Conservation (phyloP, 2,797 vertebrate species). For the Anabas testudineus region DNA sequence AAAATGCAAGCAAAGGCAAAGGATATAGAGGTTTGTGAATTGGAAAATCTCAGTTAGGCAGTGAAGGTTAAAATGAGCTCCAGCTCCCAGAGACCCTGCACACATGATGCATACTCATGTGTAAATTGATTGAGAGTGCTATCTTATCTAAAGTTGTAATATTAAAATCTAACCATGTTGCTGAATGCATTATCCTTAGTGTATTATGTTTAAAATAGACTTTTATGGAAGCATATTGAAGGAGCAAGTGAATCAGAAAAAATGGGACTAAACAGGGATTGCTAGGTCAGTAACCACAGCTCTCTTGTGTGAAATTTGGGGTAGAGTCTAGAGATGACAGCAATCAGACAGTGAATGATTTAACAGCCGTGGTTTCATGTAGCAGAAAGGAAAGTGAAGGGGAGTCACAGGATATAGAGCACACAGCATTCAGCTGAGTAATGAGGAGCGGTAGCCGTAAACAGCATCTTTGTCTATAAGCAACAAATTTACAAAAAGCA, state of each 20-base stretch:
- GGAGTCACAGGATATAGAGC: conserved; percentile 13
- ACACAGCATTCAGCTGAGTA: conserved; percentile 16
- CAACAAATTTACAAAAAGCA: conserved; percentile 13
- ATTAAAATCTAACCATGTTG: not conserved
- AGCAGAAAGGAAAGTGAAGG: conserved; percentile 30
- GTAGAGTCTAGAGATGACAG: conserved; percentile 38
- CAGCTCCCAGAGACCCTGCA: no score
- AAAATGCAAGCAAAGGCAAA: no score
- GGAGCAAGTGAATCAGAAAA: conserved; percentile 27
- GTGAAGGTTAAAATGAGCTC: no score
- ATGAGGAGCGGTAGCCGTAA: conserved; percentile 4
- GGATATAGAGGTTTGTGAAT: no score
- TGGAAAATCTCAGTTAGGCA: no score
- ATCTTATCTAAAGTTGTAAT: not conserved
- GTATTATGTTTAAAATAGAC: not conserved
- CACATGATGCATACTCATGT: not conserved
- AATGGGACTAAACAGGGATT: conserved; percentile 28
- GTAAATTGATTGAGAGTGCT: not conserved
- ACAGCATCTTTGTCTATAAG: not conserved
- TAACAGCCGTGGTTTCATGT: conserved; percentile 31
- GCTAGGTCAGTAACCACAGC: conserved; percentile 42
- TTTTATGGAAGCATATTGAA: conserved; percentile 9
- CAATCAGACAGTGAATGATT: conserved; percentile 35
- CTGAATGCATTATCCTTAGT: not conserved
- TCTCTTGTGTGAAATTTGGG: conserved; percentile 51